These are phyloP conservation scores for Rambutsinella grinnellia DNA, from an alignment of 2,888 invertebrate genomes.

Conservation along the genomic window DNA sequence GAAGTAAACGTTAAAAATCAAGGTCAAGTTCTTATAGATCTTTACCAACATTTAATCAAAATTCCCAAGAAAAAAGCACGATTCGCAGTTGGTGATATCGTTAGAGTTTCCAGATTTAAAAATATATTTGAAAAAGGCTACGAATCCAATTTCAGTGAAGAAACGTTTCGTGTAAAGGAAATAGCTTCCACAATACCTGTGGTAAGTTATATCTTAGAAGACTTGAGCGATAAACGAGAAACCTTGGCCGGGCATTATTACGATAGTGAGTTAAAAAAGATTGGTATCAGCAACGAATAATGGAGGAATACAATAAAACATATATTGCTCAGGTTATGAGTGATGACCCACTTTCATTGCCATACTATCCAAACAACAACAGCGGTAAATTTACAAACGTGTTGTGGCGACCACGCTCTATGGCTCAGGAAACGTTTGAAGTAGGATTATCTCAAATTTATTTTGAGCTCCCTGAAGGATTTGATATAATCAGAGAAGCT, in stretches of 20 bases:
- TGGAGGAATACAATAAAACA: background rate
- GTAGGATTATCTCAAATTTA: background rate
- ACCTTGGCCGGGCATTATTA: background rate
- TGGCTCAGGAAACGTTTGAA: background rate
- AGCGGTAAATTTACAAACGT: background rate
- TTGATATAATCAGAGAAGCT: too few species aligned
- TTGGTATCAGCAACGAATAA: too few species aligned
- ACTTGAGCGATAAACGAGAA: background rate
- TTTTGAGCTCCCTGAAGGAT: background rate
- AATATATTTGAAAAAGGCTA: background rate
- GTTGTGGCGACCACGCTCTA: background rate
- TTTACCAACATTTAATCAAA: background rate
- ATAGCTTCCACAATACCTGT: background rate
- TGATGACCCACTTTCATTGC: background rate
- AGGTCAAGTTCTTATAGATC: background rate
- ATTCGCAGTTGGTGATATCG: background rate
- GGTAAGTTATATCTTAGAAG: background rate
- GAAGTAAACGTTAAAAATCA: background rate
- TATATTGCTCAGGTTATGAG: background rate
- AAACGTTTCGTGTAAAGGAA: background rate
- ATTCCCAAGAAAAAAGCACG: background rate
- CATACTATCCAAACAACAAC: background rate
- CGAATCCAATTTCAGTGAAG: background rate
- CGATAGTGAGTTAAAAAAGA: too few species aligned
- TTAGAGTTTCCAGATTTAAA: background rate